A percentile compares a stretch with the other conserved stretches of the same genome.
These are phyloP conservation scores for Epinotia bilunana DNA, from an alignment of 2,888 invertebrate species.

Conservation along the genomic window DNA sequence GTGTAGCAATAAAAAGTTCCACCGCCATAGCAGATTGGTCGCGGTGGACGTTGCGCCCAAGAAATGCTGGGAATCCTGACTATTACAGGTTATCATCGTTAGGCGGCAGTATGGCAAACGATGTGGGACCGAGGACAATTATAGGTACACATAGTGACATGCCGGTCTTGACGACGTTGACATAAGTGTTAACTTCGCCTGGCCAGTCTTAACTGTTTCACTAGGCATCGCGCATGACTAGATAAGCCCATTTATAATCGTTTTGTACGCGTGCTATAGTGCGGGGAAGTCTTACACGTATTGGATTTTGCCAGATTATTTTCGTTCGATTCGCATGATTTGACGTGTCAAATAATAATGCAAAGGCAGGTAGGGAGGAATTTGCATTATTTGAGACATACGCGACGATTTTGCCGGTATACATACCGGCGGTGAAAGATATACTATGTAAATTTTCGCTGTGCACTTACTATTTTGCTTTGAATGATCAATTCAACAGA, in stretches of 20 bases:
- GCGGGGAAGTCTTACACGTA: not conserved
- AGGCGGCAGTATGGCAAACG: constrained; percentile 20
- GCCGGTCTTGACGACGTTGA: not conserved
- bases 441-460: too few species aligned
- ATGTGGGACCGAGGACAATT: constrained; percentile 30
- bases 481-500: too few species aligned
- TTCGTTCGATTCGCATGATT: not conserved
- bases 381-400: not conserved
- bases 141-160: not conserved
- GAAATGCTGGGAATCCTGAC: constrained; percentile 40
- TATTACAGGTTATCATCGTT: constrained; percentile 33
- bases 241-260: constrained; percentile 4
- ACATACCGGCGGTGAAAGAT: not conserved
- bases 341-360: not conserved
- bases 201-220: not conserved
- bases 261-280: constrained; percentile 10
- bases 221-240: not conserved
- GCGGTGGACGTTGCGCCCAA: constrained; percentile 47
- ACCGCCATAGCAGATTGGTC: constrained; percentile 50
- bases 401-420: not conserved
- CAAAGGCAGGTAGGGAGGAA: too few species aligned
- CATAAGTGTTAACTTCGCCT: not conserved
- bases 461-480: too few species aligned
- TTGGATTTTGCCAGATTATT: not conserved
- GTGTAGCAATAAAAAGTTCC: constrained; percentile 25